phyloP scores from a whole-genome alignment of 2,888 invertebrate genomes.

The Orthosia cruda region DNA sequence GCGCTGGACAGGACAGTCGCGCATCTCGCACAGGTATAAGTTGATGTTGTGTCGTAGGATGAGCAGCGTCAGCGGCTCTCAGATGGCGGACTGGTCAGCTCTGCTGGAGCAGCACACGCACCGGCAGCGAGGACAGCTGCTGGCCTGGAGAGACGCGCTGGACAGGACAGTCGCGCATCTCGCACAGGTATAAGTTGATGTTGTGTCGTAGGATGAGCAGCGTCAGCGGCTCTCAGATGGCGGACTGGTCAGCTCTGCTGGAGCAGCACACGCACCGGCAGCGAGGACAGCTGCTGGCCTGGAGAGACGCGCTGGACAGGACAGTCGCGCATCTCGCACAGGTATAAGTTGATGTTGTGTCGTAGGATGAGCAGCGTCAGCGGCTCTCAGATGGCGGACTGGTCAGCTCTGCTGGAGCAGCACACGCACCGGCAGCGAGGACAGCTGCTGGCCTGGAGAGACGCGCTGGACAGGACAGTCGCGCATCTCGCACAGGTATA shows the following conservation, averaged over 20 bases:
- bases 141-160: conserved; percentile 95
- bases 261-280: conserved; percentile 96
- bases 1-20: conserved; percentile 94
- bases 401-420: conserved; percentile 95
- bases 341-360: too few species aligned
- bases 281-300: conserved; percentile 95
- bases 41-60: conserved; percentile 75
- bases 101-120: conserved; percentile 95
- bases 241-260: conserved; percentile 96
- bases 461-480: conserved; percentile 94
- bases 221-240: conserved; percentile 93
- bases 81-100: conserved; percentile 96
- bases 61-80: conserved; percentile 91
- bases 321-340: conserved; percentile 94
- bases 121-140: conserved; percentile 95
- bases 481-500: conserved; percentile 94
- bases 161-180: conserved; percentile 94
- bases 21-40: conserved; percentile 94
- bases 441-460: conserved; percentile 96
- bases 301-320: conserved; percentile 95
- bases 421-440: conserved; percentile 96
- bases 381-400: conserved; percentile 95
- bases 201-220: conserved; percentile 75
- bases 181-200: conserved; percentile 94
- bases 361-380: conserved; percentile 82